Base-by-base conservation (phyloP, 1,140 invertebrate genomes). In the Drosophila kepulauana region DNA sequence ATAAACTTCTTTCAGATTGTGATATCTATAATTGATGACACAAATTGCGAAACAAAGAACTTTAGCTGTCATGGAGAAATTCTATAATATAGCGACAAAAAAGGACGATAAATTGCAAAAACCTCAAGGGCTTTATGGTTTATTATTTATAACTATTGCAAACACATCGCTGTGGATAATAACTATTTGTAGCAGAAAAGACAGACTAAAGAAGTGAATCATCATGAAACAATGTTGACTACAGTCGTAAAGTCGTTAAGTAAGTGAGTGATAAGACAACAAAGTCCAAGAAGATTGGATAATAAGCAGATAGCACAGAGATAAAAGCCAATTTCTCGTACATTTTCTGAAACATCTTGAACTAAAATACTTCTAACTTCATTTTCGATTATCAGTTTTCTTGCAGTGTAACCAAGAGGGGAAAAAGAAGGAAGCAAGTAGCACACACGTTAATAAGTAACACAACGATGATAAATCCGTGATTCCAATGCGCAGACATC, bases 381-480 rank as follows among this genome's bases (percentile, higher is more conserved):
- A 25, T 25, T 25, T 25, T 25, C 20, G 20, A 25, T 25, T 25
- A 25, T 25, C 20, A 25, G 20, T 25, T 25, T 33, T 33, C 33
- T 5, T 8, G 33, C 33, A 33, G 33, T 33, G 33, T 33, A 57
- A 20, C 1, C 13, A 2, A 16, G 25, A 46, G 70, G 59, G 56
- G 63, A 13, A 41, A 58, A 16, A 20, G 28, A 28, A 54, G 30
- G 5, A 25, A 33, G 30, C 28, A 25, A 54, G 13, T 13, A 33
- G 13, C 43, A 33, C 30, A 54, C 5, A 28, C 38, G 25, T 68
- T 69, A 52, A 70, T 54, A 63, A 28, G 46, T 35, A 62, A 52
- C 48, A 45, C 51, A 35, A 35, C 45, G 8, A 43, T 70, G 59
- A 71, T 75, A 75, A 75, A 75, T 75, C 73, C 73, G 59, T 58